Percentiles rank a stretch among this genome's conserved stretches.
These are phyloP conservation scores for Leucoma salicis DNA, from an alignment of 2,888 invertebrate species.

Conservation along the genomic window DNA sequence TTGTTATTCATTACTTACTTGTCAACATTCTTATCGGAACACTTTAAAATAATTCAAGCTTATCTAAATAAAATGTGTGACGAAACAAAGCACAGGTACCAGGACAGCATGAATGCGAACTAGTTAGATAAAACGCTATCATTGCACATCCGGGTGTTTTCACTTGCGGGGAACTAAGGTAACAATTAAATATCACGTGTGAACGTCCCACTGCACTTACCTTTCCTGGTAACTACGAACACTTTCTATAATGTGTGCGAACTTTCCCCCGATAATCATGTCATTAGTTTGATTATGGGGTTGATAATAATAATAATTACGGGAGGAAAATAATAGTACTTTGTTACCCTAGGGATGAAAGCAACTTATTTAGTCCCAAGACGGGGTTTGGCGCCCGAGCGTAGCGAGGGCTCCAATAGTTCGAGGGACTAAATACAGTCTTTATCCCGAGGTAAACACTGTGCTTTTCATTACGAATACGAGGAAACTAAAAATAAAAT, in stretches of 20 bases:
- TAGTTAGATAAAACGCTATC: conserved; percentile 63
- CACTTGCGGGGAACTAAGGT: conserved; percentile 55
- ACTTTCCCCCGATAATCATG: conserved; percentile 26
- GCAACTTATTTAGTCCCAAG: too few species aligned
- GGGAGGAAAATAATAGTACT: too few species aligned
- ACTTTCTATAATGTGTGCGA: conserved; percentile 49
- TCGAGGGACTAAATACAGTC: too few species aligned
- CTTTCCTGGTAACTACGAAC: conserved; percentile 58
- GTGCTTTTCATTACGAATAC: too few species aligned
- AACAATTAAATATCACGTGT: conserved; percentile 64
- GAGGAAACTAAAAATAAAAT: too few species aligned
- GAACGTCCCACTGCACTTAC: conserved; percentile 51
- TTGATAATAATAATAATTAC: too few species aligned
- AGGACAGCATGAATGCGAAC: conserved; percentile 46
- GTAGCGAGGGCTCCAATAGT: too few species aligned
- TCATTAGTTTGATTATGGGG: conserved; percentile 7
- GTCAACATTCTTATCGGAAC: conserved; percentile 6
- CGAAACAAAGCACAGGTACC: conserved; percentile 36
- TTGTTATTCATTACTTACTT: neutral
- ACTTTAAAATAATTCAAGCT: conserved; percentile 1
- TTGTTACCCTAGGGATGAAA: too few species aligned
- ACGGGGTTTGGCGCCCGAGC: too few species aligned
- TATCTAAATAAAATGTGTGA: conserved; percentile 29
- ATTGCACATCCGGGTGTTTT: conserved; percentile 69
- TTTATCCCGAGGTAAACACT: too few species aligned